Evolutionary conservation across 2,797 vertebrate genomes (phyloP), one percentile per base, ranked within the genome.

Genomic region (Martes flavigula): DNA sequence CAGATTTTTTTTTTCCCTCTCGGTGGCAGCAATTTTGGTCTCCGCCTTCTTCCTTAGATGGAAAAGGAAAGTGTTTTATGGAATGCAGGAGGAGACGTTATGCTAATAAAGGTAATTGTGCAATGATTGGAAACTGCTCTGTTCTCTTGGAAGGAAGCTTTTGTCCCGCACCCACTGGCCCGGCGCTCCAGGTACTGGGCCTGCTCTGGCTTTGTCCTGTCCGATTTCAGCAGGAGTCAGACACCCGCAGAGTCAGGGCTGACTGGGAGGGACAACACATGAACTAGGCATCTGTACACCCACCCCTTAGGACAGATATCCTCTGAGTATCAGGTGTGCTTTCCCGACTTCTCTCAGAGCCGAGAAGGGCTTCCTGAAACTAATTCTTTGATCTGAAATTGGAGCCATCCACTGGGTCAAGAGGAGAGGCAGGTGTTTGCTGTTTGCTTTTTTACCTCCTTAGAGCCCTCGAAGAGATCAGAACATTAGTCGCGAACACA

Each of bases 91-190:
- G 20, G 48, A n/a, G 46, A 85, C 0, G 0, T 78, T 60, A 66
- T 89, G 88, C 62, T 95, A 90, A 91, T 58, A 40, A 85, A 94
- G 86, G 78, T 79, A 32, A 83, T 70, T 13, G 88, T 73, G 83
- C 82, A 35, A 27, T 4, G 92, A 38, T 64, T 87, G 68, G 56
- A 85, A 87, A 38, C 12, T 0, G 0, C 60, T 78, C 32, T 21
- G 77, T 56, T 84, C 4, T 32, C 64, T 79, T 46, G 35, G 75
- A 77, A 75, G 58, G 86, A 38, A n/a, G 75, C 70, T 40, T 84
- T 90, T 23, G 10, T 43, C 27, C 72, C 1, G 3, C 0, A 0
- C 10, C 3, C 14, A 0, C 30, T 4, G 46, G 18, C 27, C 32
- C 66, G 14, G 14, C 1, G 2, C 23, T 23, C 54, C 77, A 79